These are phyloP conservation scores for Miichthys miiuy DNA, from an alignment of 2,797 vertebrate genomes.

Conservation along the genomic window DNA sequence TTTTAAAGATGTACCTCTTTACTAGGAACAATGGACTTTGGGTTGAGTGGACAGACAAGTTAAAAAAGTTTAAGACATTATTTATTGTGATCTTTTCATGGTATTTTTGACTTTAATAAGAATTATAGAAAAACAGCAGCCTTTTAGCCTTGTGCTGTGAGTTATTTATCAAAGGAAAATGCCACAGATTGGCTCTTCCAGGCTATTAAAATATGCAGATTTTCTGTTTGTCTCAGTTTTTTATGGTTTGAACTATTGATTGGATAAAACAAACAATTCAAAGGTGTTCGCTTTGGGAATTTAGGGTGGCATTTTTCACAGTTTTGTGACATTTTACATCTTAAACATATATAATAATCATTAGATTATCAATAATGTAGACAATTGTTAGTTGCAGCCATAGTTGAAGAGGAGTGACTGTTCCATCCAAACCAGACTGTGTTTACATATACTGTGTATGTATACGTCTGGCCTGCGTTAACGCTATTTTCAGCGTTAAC, in stretches of 20 bases:
- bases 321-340: neutral
- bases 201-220: neutral
- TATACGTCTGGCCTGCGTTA: neutral
- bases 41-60: neutral
- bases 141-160: neutral
- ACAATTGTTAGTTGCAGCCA: neutral
- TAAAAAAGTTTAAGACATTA: neutral
- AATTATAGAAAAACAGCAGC: neutral
- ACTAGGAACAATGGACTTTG: neutral
- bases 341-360: neutral
- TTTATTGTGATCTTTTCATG: neutral
- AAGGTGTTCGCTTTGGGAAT: neutral
- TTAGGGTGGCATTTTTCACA: neutral
- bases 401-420: neutral
- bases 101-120: neutral
- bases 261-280: neutral
- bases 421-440: neutral
- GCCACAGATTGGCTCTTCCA: neutral
- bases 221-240: neutral
- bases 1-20: slow-evolving; percentile 1
- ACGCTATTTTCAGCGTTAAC: neutral
- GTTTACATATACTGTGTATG: neutral
- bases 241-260: neutral
- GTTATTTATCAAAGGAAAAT: neutral
- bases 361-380: neutral